phyloP scores from a whole-genome alignment of 2,888 invertebrate species.

The Ichneumoninae sp. region DNA sequence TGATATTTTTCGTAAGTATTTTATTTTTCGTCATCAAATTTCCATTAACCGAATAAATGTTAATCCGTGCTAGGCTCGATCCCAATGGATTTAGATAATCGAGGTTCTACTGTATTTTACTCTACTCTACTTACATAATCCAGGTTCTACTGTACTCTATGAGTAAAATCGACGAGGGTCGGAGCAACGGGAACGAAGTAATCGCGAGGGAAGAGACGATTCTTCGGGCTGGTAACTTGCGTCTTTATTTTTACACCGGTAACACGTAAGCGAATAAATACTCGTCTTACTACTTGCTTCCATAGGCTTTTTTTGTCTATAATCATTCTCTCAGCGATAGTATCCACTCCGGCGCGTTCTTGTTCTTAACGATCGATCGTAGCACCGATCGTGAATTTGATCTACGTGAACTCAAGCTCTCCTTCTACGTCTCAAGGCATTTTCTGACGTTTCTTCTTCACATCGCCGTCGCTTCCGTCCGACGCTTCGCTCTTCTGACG shows the following conservation, averaged over 20 bases:
- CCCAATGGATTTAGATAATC: background rate
- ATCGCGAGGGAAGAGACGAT: background rate
- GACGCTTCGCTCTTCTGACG: constrained; percentile 71
- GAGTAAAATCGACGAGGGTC: background rate
- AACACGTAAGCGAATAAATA: constrained; percentile 47
- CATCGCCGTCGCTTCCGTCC: constrained; percentile 66
- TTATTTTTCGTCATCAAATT: background rate
- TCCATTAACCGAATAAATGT: background rate
- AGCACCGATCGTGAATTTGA: constrained; percentile 13
- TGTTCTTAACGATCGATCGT: background rate
- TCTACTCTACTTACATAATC: too few species aligned
- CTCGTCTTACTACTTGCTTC: constrained; percentile 36
- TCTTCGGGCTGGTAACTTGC: constrained; percentile 52
- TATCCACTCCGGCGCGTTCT: background rate
- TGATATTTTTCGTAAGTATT: too few species aligned
- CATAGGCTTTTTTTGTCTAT: constrained; percentile 32
- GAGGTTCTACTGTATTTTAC: background rate
- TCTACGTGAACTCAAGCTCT: background rate
- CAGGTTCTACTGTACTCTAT: too few species aligned
- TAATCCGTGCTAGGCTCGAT: too few species aligned
- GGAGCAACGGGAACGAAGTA: background rate
- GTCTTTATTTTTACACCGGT: constrained; percentile 53
- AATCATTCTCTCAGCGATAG: constrained; percentile 35
- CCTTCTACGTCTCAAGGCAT: constrained; percentile 76
- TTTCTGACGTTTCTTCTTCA: constrained; percentile 82